Conservation (phyloP, 2,797 vertebrate genomes). For the Mormyrops boulengeri region DNA sequence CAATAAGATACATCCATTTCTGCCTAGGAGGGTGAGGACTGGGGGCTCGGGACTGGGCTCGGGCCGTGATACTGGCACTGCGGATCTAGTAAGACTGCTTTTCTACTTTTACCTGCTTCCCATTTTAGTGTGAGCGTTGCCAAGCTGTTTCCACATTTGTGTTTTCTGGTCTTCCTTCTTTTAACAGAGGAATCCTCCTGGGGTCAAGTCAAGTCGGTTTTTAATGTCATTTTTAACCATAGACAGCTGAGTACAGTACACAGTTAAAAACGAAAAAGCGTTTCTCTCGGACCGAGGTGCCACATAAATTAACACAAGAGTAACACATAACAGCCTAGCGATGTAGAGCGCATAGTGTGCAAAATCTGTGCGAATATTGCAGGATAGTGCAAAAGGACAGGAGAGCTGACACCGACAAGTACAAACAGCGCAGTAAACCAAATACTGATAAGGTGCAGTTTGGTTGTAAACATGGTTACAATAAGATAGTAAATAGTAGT, state of each 20-base stretch:
- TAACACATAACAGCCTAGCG: not conserved
- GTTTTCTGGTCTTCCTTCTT: conserved; percentile 45
- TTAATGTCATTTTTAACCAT: not conserved
- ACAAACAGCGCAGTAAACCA: not conserved
- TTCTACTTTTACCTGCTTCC: conserved; percentile 16
- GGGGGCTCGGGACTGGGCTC: conserved; percentile 68
- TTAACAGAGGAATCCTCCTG: conserved; percentile 49
- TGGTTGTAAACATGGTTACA: not conserved
- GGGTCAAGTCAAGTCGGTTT: not conserved
- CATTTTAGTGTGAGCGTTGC: conserved; percentile 21
- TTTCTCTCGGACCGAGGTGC: not conserved
- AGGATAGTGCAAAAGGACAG: not conserved
- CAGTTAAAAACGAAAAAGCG: too few relatives aligned
- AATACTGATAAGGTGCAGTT: not conserved
- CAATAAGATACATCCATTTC: conserved; percentile 95
- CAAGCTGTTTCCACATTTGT: conserved; percentile 13
- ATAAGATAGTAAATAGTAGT: not conserved
- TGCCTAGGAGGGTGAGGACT: conserved; percentile 74
- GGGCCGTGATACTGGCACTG: conserved; percentile 69
- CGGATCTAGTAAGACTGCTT: conserved; percentile 68
- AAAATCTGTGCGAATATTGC: not conserved
- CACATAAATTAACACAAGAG: not conserved
- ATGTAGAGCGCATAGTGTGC: not conserved
- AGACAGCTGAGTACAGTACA: not conserved
- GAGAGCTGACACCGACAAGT: not conserved